A percentile compares a stretch with the other conserved stretches of the same genome.
Evolutionary conservation across 2,113 vertebrate species (phyloP).

Genomic region (Octodon degus): DNA sequence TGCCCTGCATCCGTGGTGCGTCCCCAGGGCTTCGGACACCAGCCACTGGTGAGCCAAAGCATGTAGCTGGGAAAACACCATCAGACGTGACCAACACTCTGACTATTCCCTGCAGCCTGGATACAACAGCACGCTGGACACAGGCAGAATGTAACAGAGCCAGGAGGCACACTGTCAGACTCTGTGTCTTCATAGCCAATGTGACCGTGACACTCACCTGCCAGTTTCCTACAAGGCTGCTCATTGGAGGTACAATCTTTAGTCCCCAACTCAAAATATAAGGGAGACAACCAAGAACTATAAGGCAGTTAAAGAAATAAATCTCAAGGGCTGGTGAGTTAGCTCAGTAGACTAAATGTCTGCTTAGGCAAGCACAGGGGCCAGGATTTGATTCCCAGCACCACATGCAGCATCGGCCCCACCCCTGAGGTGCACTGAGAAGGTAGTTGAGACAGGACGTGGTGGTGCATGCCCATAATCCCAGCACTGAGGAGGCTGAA

Average conservation of each 20-base stretch:
- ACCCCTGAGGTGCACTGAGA: too few species aligned
- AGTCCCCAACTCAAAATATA: background rate
- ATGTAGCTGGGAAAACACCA: background rate
- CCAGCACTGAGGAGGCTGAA: too few species aligned
- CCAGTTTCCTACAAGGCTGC: background rate
- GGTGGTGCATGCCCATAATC: too few species aligned
- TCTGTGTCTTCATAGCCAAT: background rate
- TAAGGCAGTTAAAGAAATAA: background rate
- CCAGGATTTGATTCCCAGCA: too few species aligned
- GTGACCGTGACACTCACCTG: background rate
- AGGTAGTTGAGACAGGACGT: too few species aligned
- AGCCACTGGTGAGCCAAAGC: background rate
- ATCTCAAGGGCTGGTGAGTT: background rate
- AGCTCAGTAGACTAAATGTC: too few species aligned
- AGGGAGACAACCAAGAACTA: background rate
- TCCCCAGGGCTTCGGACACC: background rate
- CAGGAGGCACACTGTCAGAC: background rate
- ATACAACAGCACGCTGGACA: constrained; percentile 38
- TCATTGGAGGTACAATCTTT: background rate
- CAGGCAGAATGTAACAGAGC: constrained; percentile 43
- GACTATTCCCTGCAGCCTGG: background rate
- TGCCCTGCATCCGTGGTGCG: background rate
- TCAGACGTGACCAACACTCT: constrained; percentile 24
- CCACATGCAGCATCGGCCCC: too few species aligned
- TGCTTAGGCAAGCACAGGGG: too few species aligned